A percentile compares a stretch with the other conserved stretches of the same genome.
Evolutionary conservation across 2,888 invertebrate genomes (phyloP).

Genomic region (Monopis laevigella): DNA sequence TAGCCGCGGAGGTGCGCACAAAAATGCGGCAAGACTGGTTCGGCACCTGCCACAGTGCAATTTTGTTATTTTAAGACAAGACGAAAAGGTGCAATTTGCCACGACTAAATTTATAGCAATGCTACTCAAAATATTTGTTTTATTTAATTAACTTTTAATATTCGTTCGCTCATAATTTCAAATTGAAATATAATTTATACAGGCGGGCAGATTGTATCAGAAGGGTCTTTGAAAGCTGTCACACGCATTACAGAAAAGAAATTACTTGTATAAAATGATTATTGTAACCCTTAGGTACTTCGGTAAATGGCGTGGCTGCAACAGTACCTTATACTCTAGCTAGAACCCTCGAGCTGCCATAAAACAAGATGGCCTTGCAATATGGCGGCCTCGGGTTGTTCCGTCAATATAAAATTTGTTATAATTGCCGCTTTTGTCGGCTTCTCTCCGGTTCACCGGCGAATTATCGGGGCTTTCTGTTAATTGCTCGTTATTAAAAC

Average conservation of each 20-base stretch:
- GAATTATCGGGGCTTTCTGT: conserved; percentile 24
- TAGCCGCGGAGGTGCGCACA: conserved; percentile 5
- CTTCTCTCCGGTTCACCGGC: conserved; percentile 18
- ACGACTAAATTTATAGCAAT: neutral
- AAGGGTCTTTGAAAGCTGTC: no score
- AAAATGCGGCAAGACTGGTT: conserved; percentile 25
- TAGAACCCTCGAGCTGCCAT: conserved; percentile 13
- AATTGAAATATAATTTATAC: no score
- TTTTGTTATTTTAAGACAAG: conserved; percentile 9
- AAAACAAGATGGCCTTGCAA: conserved; percentile 17
- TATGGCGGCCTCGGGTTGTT: conserved; percentile 4
- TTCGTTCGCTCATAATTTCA: no score
- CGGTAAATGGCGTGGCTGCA: no score
- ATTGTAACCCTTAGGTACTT: no score
- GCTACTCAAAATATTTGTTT: conserved; percentile 3
- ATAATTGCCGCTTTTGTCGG: conserved; percentile 18
- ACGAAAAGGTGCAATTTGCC: conserved; percentile 10
- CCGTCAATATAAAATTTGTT: conserved; percentile 7
- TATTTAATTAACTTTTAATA: no score
- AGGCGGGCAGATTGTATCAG: no score
- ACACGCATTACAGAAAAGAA: no score
- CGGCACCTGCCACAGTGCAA: conserved; percentile 26
- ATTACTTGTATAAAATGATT: no score
- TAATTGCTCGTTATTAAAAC: conserved; percentile 32
- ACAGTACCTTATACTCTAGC: no score